A percentile compares a stretch with the other conserved stretches of the same genome.
Conservation (phyloP, 30 jellyfish, hydroid and myxozoan species). For the Aurelia coerulea region DNA sequence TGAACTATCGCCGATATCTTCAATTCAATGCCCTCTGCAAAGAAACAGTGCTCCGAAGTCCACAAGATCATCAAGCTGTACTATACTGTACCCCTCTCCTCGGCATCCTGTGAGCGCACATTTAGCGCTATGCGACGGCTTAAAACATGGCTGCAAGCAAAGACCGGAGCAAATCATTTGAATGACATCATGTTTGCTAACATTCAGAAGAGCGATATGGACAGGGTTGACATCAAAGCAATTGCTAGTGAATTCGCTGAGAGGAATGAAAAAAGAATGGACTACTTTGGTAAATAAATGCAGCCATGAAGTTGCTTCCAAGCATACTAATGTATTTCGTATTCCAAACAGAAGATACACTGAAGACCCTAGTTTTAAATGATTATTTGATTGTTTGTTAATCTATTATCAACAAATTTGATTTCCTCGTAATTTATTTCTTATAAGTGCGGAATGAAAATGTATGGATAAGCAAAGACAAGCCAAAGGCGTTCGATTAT, state of each 20-base stretch:
- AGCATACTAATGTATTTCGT: conserved; percentile 10
- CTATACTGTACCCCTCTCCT: conserved; percentile 43
- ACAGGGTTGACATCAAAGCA: conserved; percentile 59
- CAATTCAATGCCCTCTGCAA: conserved; percentile 57
- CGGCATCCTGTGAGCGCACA: conserved; percentile 64
- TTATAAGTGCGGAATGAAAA: too few species aligned
- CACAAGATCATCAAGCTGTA: conserved; percentile 51
- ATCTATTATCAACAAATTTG: conserved; percentile 5
- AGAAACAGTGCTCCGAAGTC: conserved; percentile 54
- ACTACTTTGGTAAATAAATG: conserved; percentile 39
- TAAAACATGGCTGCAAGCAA: conserved; percentile 71
- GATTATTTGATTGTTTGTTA: conserved; percentile 20
- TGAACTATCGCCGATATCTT: conserved; percentile 49
- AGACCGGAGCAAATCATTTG: conserved; percentile 64
- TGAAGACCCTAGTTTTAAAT: conserved; percentile 50
- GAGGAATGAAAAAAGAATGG: conserved; percentile 53
- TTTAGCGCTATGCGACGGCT: conserved; percentile 75
- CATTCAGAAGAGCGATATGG: conserved; percentile 62
- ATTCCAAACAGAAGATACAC: conserved; percentile 29
- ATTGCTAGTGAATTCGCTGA: conserved; percentile 54
- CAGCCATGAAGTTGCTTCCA: background rate
- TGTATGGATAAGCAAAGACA: background rate
- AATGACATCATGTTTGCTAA: conserved; percentile 71
- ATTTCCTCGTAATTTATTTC: too few species aligned
- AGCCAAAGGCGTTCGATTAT: conserved; percentile 17